Conservation (phyloP, 2,888 invertebrate species). For the Trichopoda pennipes region DNA sequence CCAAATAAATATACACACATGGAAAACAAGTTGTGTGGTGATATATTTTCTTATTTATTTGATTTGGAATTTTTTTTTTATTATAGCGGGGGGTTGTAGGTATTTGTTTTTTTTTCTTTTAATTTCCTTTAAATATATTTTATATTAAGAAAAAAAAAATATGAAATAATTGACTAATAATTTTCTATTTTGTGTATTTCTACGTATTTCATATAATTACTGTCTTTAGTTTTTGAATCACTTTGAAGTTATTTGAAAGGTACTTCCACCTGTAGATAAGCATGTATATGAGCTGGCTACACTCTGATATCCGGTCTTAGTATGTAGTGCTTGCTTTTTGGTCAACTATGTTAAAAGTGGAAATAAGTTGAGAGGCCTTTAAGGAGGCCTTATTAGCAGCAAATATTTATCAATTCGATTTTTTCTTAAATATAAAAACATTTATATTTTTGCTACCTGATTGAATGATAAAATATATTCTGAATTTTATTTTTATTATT, state of each 20-base stretch:
- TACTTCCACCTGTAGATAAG: background rate
- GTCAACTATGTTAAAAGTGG: background rate
- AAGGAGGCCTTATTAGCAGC: background rate
- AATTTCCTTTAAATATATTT: background rate
- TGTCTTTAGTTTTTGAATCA: slow-evolving; percentile 30
- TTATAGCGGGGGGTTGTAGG: background rate
- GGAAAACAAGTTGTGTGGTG: background rate
- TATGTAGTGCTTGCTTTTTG: background rate
- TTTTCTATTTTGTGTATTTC: slow-evolving; percentile 8
- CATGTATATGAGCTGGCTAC: background rate
- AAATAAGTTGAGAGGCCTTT: background rate
- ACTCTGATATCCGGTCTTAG: slow-evolving; percentile 9
- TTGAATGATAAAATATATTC: no score
- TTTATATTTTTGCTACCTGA: no score
- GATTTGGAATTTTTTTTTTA: slow-evolving; percentile 19
- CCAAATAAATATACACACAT: slow-evolving; percentile 4
- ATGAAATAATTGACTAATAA: background rate
- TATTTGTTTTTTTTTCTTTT: background rate
- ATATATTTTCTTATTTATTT: background rate
- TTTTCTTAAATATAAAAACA: no score
- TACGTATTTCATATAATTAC: slow-evolving; percentile 25
- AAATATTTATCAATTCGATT: no score
- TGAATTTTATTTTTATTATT: no score
- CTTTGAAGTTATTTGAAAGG: slow-evolving; percentile 55
- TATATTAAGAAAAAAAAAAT: background rate